Base-by-base conservation (phyloP, 2,888 invertebrate species). In the Isotomurus palustris region DNA sequence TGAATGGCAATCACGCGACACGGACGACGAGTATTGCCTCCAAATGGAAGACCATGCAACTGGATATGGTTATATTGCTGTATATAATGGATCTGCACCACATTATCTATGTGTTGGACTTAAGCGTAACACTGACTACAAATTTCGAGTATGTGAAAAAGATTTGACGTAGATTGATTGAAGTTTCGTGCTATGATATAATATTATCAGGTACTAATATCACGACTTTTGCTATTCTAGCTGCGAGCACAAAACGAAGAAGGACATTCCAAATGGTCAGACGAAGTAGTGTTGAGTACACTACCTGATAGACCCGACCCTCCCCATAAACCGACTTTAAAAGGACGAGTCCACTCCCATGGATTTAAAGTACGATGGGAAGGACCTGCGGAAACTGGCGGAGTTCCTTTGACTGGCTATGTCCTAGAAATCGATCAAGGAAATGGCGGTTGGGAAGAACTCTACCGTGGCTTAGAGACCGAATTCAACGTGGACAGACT, bases 291-390 rank as follows among this genome's bases (percentile, higher is more conserved):
- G 54, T 91, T 85, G 75, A 81, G 82, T 65, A 94, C 94, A 10
- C 77, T 83, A 56, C 86, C 92, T 3, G 91, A 88, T 73, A 78
- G 84, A 58, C 93, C 92, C 2, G 81, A 82, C 0, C 80, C 86
- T 52, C 92, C 92, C 24, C 81, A 84, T 8, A 84, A 87, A 69
- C 91, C 89, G 2, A 75, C 81, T 63, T 81, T 88, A 19, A 90
- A 90, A 73, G 91, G 91, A 50, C 85, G 87, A 73, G 83, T 88
- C 41, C 87, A 88, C 75, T 83, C 91, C 55, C 84, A 86, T 67
- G 82, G 83, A 64, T 88, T 91, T 75, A 84, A 84, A 68, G 80
- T 91, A 62, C 83, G 84, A 71, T 93, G 92, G 92, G 88, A 88
- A 60, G 82, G 87, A 43, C 88, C 90, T 1, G 72, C 76, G 17